phyloP scores from a whole-genome alignment of 2,797 vertebrate genomes.

The Harpagifer antarcticus region DNA sequence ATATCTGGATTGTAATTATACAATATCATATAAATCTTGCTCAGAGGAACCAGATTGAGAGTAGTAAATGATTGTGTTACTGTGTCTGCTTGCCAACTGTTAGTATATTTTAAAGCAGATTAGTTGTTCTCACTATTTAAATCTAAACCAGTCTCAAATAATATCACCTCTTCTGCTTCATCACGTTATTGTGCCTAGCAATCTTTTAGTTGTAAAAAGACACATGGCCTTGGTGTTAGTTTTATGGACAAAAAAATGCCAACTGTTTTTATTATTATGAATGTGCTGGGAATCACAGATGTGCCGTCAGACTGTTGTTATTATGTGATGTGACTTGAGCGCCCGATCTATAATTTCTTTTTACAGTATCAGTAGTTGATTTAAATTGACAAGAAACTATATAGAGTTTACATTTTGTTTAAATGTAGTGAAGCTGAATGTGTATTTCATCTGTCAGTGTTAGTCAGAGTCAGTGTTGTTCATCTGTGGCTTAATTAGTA shows the following conservation, averaged over 20 bases:
- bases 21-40: not conserved
- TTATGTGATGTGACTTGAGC: slow-evolving; percentile 45
- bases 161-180: slow-evolving; percentile 19
- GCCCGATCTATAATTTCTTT: slow-evolving; percentile 38
- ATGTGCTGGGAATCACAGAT: slow-evolving; percentile 58
- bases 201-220: slow-evolving; percentile 2
- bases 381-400: slow-evolving; percentile 5
- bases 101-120: slow-evolving; percentile 15
- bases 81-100: slow-evolving; percentile 55
- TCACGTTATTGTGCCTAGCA: slow-evolving; percentile 51
- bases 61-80: not conserved
- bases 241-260: slow-evolving; percentile 65
- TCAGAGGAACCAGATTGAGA: not conserved
- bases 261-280: slow-evolving; percentile 56
- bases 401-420: slow-evolving; percentile 4
- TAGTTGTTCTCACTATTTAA: not conserved
- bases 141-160: slow-evolving; percentile 11
- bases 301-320: slow-evolving; percentile 55
- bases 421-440: not conserved
- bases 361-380: slow-evolving; percentile 5
- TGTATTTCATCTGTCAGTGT: not conserved
- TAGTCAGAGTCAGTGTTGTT: slow-evolving; percentile 21
- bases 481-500: slow-evolving; percentile 30
- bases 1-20: slow-evolving; percentile 11
- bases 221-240: slow-evolving; percentile 51